These are phyloP conservation scores for Polyodon spathula DNA, from an alignment of 2,113 vertebrate genomes.

Conservation along the genomic window DNA sequence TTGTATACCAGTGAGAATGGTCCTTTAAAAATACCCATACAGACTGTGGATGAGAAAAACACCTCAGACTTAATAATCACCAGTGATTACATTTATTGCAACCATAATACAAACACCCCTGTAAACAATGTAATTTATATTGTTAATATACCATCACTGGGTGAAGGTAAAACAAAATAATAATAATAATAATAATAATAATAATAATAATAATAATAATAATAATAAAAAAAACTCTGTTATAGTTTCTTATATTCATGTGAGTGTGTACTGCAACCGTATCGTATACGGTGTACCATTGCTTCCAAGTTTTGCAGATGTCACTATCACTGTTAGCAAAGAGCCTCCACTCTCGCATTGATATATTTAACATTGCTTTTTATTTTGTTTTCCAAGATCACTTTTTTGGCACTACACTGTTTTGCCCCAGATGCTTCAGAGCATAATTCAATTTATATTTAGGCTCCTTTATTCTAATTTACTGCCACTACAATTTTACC, in stretches of 20 bases:
- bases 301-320: too few relatives aligned
- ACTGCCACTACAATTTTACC: neutral
- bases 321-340: too few relatives aligned
- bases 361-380: neutral
- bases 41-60: too few relatives aligned
- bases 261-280: too few relatives aligned
- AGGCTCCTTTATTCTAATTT: neutral
- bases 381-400: neutral
- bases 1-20: constrained; percentile 18
- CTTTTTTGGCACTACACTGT: neutral
- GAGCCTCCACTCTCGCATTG: too few relatives aligned
- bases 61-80: neutral
- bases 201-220: too few relatives aligned
- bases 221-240: too few relatives aligned
- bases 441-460: neutral
- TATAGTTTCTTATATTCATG: too few relatives aligned
- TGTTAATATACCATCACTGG: neutral
- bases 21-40: neutral
- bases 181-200: too few relatives aligned
- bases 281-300: too few relatives aligned
- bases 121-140: neutral
- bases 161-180: too few relatives aligned
- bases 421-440: neutral
- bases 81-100: neutral
- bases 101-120: neutral